Conservation (phyloP, 1,140 invertebrate genomes). For the Andrena cerasifolii region DNA sequence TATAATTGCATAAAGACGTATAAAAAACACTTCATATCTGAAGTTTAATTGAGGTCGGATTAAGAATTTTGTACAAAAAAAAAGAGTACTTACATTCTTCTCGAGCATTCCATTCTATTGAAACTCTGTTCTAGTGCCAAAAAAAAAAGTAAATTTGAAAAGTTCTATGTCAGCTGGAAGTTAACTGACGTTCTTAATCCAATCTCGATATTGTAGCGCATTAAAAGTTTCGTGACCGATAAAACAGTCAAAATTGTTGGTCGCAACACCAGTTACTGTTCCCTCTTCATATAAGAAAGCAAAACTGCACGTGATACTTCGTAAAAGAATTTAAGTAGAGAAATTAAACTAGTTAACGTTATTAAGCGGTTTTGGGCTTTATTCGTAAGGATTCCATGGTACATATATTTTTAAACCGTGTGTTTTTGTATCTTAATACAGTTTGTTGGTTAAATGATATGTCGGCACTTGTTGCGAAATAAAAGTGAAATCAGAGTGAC, state of each 20-base stretch:
- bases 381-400: constrained; percentile 22
- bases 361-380: constrained; percentile 14
- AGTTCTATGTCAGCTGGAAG: background rate
- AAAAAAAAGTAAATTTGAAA: background rate
- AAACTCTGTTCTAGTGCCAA: constrained; percentile 12
- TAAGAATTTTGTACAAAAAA: constrained; percentile 8
- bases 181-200: constrained; percentile 14
- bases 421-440: constrained; percentile 24
- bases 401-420: constrained; percentile 26
- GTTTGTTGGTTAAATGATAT: constrained; percentile 19
- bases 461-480: background rate
- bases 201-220: constrained; percentile 3
- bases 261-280: background rate
- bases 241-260: background rate
- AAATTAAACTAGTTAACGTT: constrained; percentile 9
- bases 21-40: background rate
- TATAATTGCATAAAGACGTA: too few relatives aligned
- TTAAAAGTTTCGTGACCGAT: background rate
- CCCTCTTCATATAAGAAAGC: background rate
- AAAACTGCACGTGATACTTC: constrained; percentile 11
- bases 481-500: background rate
- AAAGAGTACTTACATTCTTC: background rate
- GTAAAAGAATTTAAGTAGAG: constrained; percentile 3
- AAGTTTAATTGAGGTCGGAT: constrained; percentile 6
- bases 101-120: background rate